Evolutionary conservation across 2,888 invertebrate genomes (phyloP).

Genomic region (Molorchus minor): DNA sequence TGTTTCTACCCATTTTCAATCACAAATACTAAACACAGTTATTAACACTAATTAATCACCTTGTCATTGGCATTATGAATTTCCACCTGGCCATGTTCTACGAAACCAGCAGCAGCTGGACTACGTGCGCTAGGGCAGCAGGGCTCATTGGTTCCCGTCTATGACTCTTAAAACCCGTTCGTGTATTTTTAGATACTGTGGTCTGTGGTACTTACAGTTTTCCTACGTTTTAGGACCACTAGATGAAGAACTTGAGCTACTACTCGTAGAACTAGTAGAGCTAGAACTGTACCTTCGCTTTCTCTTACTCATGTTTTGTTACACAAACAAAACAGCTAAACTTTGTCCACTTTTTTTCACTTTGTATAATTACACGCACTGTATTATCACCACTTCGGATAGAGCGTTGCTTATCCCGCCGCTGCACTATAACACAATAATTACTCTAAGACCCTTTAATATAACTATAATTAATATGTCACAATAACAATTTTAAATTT

Average conservation of each 20-base stretch:
- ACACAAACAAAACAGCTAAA: not conserved
- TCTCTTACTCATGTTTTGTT: not conserved
- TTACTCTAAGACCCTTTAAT: too few species aligned
- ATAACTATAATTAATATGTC: too few species aligned
- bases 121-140: not conserved
- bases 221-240: not conserved
- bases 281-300: not conserved
- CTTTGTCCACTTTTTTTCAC: not conserved
- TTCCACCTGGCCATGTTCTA: too few species aligned
- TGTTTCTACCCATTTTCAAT: too few species aligned
- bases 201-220: too few species aligned
- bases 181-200: too few species aligned
- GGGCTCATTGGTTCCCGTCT: not conserved
- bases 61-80: too few species aligned
- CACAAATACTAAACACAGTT: too few species aligned
- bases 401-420: not conserved
- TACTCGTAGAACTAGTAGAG: not conserved
- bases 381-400: too few species aligned
- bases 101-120: not conserved
- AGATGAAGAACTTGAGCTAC: not conserved
- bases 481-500: too few species aligned
- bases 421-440: constrained; percentile 2
- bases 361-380: not conserved
- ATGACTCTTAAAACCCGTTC: not conserved
- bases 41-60: too few species aligned